Evolutionary conservation across 2,888 invertebrate species (phyloP).

Genomic region (Ochlodes sylvanus): DNA sequence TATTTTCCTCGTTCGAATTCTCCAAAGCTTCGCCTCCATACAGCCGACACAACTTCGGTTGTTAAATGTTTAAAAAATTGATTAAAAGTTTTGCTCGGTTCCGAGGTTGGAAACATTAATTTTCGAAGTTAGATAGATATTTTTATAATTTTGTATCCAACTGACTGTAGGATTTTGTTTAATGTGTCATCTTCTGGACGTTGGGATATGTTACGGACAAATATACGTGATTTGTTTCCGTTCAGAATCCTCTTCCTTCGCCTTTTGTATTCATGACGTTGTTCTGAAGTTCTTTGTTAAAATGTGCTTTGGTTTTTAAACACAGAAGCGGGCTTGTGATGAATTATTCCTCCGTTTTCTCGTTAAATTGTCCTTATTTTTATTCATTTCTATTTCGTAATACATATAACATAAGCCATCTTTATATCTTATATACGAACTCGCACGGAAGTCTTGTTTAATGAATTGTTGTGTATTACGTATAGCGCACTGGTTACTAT

Average conservation of each 20-base stretch:
- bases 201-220: slow-evolving; percentile 1
- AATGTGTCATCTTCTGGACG: not conserved
- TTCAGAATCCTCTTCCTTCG: slow-evolving; percentile 26
- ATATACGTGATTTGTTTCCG: slow-evolving; percentile 36
- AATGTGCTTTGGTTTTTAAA: slow-evolving; percentile 22
- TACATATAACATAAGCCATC: too few species aligned
- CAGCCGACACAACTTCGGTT: slow-evolving; percentile 28
- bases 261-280: slow-evolving; percentile 29
- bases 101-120: slow-evolving; percentile 25
- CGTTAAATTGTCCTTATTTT: not conserved
- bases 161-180: not conserved
- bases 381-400: not conserved
- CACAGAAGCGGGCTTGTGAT: slow-evolving; percentile 6
- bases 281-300: slow-evolving; percentile 27
- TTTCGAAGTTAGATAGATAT: slow-evolving; percentile 10
- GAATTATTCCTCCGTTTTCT: slow-evolving; percentile 17
- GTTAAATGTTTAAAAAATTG: slow-evolving; percentile 28
- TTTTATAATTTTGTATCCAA: slow-evolving; percentile 6
- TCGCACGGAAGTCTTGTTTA: not conserved
- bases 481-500: too few species aligned
- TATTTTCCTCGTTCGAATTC: slow-evolving; percentile 15
- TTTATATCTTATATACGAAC: too few species aligned
- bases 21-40: slow-evolving; percentile 3
- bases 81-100: slow-evolving; percentile 14
- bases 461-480: not conserved